These are phyloP conservation scores for Sylvia atricapilla DNA, from an alignment of 2,113 vertebrate species.

Conservation along the genomic window DNA sequence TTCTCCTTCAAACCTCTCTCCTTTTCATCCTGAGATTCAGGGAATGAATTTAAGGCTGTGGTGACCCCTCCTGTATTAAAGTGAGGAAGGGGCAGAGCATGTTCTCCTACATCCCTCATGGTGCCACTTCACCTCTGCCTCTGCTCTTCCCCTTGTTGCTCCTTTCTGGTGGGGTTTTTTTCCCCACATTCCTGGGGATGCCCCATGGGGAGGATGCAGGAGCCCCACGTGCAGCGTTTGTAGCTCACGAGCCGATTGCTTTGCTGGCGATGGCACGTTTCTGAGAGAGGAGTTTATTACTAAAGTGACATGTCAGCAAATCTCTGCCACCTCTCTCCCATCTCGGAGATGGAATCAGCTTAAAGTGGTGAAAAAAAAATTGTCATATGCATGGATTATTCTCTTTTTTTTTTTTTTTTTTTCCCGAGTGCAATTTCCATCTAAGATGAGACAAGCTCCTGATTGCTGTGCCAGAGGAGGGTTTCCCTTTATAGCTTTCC, in stretches of 20 bases:
- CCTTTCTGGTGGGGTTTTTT: neutral
- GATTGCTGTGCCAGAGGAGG: conserved; percentile 52
- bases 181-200: neutral
- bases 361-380: conserved; percentile 41
- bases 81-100: neutral
- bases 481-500: conserved; percentile 61
- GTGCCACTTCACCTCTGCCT: neutral
- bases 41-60: neutral
- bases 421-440: conserved; percentile 45
- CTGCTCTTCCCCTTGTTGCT: rapidly evolving
- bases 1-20: neutral
- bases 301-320: conserved; percentile 65
- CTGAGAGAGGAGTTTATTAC: conserved; percentile 52
- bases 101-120: neutral
- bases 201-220: neutral
- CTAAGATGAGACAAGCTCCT: conserved; percentile 52
- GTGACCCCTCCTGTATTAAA: neutral
- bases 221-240: neutral
- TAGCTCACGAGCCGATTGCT: neutral
- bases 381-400: conserved; percentile 52
- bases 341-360: conserved; percentile 53
- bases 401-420: neutral
- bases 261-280: conserved; percentile 25
- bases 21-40: neutral
- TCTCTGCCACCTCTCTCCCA: conserved; percentile 47